A percentile compares a stretch with the other conserved stretches of the same genome.
Conservation (phyloP, 2,888 invertebrate species). For the Aporophyla nigra region DNA sequence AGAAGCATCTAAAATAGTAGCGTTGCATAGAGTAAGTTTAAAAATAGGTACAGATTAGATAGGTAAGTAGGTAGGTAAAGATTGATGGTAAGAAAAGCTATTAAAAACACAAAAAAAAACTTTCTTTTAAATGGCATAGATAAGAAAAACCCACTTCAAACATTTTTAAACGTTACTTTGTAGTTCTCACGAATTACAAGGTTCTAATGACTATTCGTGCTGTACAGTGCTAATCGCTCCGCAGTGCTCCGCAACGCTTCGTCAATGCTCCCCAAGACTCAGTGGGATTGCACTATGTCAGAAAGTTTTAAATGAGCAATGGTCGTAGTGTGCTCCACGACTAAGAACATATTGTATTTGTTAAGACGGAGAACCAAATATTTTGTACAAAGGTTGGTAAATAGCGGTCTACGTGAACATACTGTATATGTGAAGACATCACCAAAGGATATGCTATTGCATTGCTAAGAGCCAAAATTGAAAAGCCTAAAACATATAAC, state of each 20-base stretch:
- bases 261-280: slow-evolving; percentile 5
- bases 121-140: not conserved
- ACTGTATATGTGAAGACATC: not conserved
- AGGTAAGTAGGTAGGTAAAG: too few relatives aligned
- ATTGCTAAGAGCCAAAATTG: not conserved
- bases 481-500: not conserved
- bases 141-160: slow-evolving; percentile 19
- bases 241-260: slow-evolving; percentile 2
- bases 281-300: slow-evolving; percentile 30
- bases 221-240: slow-evolving; percentile 27
- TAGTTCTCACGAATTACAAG: slow-evolving; percentile 26
- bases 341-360: not conserved
- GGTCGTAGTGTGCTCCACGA: slow-evolving; percentile 25
- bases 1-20: too few relatives aligned
- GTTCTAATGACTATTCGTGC: slow-evolving; percentile 49
- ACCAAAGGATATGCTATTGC: not conserved
- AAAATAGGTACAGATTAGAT: too few relatives aligned
- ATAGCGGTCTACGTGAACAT: not conserved
- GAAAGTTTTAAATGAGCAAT: slow-evolving; percentile 48
- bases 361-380: not conserved
- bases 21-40: too few relatives aligned
- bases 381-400: not conserved
- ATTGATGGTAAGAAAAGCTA: slow-evolving; percentile 12
- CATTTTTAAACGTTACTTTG: slow-evolving; percentile 20
- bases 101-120: slow-evolving; percentile 23